Evolutionary conservation across 2,797 vertebrate species (phyloP).

Genomic region (Hippocampus kuda): DNA sequence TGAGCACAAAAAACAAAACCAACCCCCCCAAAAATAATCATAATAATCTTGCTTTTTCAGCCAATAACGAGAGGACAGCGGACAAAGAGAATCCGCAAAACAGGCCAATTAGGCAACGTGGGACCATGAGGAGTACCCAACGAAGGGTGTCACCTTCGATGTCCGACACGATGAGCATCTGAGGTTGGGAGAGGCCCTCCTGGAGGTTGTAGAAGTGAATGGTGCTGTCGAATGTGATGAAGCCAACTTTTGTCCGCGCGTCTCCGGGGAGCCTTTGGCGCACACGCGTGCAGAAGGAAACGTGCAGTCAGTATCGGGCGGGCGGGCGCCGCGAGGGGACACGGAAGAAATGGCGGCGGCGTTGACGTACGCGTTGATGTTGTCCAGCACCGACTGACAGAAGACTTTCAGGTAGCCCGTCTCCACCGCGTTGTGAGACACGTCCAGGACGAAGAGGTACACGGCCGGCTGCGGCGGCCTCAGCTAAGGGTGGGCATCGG

Average conservation of each 20-base stretch:
- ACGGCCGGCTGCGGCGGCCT: constrained; percentile 94
- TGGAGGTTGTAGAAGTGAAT: constrained; percentile 98
- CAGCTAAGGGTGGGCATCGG: constrained; percentile 60
- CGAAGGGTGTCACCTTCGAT: constrained; percentile 77
- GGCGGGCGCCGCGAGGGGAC: not conserved
- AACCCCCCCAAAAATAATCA: too few relatives aligned
- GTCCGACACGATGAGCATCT: constrained; percentile 96
- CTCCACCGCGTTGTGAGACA: constrained; percentile 91
- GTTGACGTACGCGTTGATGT: constrained; percentile 82
- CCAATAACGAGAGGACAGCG: too few relatives aligned
- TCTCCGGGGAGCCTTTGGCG: constrained; percentile 84
- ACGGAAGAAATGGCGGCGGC: not conserved
- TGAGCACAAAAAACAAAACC: too few relatives aligned
- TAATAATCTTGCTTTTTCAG: too few relatives aligned
- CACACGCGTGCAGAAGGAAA: not conserved
- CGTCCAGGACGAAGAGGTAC: constrained; percentile 91
- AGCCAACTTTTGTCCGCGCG: constrained; percentile 90
- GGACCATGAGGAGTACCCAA: not conserved
- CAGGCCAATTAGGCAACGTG: too few relatives aligned
- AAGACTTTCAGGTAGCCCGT: constrained; percentile 88
- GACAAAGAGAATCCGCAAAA: too few relatives aligned
- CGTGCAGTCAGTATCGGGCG: not conserved
- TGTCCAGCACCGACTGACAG: constrained; percentile 87
- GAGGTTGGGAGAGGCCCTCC: constrained; percentile 92
- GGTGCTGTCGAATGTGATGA: constrained; percentile 96